phyloP scores from a whole-genome alignment of 2,797 vertebrate genomes.

The Meriones psammophilus region DNA sequence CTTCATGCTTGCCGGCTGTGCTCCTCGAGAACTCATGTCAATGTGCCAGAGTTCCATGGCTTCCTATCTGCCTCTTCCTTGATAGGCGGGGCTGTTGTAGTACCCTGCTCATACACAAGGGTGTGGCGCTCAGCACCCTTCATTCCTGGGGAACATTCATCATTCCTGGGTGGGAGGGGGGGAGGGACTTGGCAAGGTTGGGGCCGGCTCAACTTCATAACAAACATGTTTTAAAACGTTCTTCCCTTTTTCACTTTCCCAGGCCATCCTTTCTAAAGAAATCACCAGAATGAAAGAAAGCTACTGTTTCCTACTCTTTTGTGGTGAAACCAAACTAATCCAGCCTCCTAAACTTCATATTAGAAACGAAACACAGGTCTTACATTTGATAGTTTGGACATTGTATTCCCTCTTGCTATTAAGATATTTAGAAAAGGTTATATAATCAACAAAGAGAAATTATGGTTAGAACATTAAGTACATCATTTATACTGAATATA shows the following conservation, averaged over 20 bases:
- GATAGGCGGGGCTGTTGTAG: neutral
- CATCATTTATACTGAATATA: neutral
- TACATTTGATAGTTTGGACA: conserved; percentile 15
- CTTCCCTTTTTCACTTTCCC: neutral
- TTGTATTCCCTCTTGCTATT: neutral
- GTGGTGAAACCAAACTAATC: neutral
- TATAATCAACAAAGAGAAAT: neutral
- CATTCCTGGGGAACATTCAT: neutral
- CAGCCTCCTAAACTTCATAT: neutral
- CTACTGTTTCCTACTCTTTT: neutral
- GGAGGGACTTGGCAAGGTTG: neutral
- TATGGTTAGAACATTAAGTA: neutral
- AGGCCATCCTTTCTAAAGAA: conserved; percentile 1
- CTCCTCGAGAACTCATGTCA: neutral
- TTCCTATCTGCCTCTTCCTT: neutral
- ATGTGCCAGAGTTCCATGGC: neutral
- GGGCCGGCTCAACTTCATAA: neutral
- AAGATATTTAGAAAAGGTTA: conserved; percentile 18
- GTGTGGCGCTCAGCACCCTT: neutral
- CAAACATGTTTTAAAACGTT: neutral
- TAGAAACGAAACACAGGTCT: neutral
- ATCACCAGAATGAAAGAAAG: neutral
- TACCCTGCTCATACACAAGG: neutral
- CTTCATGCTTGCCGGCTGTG: neutral
- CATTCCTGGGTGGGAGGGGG: too few relatives aligned